These are phyloP conservation scores for Sanderia malayensis DNA, from an alignment of 30 jellyfish, hydroid and myxozoan genomes.

Conservation along the genomic window DNA sequence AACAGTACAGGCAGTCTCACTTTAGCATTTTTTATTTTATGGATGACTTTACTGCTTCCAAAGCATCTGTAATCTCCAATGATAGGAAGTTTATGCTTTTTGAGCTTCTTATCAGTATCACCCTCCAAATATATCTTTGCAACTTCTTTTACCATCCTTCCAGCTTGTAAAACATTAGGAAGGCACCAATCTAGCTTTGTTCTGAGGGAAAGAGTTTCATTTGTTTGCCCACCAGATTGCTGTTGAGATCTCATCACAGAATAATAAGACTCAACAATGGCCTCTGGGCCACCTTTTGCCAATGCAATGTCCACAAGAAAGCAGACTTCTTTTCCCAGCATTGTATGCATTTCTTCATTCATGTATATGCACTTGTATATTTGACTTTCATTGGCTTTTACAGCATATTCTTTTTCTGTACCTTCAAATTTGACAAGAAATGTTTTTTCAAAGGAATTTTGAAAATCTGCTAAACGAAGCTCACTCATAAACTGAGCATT, in stretches of 20 bases:
- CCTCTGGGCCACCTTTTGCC: constrained; percentile 36
- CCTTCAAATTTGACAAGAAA: not conserved
- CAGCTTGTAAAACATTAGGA: constrained; percentile 13
- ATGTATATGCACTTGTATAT: not conserved
- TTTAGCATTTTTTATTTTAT: constrained; percentile 1
- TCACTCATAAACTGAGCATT: not conserved
- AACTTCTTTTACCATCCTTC: constrained; percentile 26
- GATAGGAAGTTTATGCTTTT: constrained; percentile 7
- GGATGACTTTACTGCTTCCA: not conserved
- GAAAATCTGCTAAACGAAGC: not conserved
- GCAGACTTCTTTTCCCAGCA: constrained; percentile 25
- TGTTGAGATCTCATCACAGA: constrained; percentile 21
- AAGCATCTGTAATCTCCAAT: constrained; percentile 14
- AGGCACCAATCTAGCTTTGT: constrained; percentile 36
- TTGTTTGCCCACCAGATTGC: constrained; percentile 15
- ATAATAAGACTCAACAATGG: constrained; percentile 24
- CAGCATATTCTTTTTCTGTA: not conserved
- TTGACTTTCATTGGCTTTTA: not conserved
- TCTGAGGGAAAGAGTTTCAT: constrained; percentile 29
- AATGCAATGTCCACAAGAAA: constrained; percentile 17
- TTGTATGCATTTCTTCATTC: not conserved
- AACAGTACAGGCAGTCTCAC: no score
- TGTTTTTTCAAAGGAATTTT: not conserved
- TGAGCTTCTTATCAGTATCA: not conserved
- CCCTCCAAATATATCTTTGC: constrained; percentile 32